Conservation (phyloP, 2,113 vertebrate genomes). For the Nycticebus coucang region DNA sequence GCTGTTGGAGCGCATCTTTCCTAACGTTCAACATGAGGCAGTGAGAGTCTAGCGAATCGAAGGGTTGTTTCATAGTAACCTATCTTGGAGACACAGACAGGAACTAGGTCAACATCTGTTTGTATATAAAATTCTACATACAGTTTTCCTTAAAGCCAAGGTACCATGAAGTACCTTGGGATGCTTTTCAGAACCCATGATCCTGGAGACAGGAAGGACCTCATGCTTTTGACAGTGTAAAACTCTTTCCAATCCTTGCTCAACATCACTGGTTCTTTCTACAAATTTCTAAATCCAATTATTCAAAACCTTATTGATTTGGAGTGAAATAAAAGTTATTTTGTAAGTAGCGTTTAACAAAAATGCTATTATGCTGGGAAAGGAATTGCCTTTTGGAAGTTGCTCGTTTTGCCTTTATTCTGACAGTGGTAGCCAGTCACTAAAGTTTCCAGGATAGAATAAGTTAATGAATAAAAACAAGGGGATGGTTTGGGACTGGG, state of each 20-base stretch:
- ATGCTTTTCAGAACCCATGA: not conserved
- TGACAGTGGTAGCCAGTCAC: conserved; percentile 63
- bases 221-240: not conserved
- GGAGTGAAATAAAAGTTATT: conserved; percentile 9
- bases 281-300: not conserved
- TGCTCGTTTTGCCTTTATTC: conserved; percentile 57
- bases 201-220: conserved; percentile 1
- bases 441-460: conserved; percentile 60
- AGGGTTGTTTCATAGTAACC: not conserved
- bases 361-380: not conserved
- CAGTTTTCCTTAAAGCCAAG: conserved; percentile 32
- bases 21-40: not conserved
- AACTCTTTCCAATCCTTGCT: not conserved
- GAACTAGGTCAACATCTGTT: conserved; percentile 1
- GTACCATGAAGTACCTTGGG: not conserved
- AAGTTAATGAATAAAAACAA: conserved; percentile 52
- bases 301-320: conserved; percentile 39
- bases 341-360: conserved; percentile 39
- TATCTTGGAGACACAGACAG: conserved; percentile 39
- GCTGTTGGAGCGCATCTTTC: not conserved
- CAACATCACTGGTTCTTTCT: not conserved
- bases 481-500: conserved; percentile 37
- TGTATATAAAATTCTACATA: conserved; percentile 37
- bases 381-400: not conserved
- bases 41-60: not conserved